These are phyloP conservation scores for Nasua narica DNA, from an alignment of 2,797 vertebrate genomes.

Conservation along the genomic window DNA sequence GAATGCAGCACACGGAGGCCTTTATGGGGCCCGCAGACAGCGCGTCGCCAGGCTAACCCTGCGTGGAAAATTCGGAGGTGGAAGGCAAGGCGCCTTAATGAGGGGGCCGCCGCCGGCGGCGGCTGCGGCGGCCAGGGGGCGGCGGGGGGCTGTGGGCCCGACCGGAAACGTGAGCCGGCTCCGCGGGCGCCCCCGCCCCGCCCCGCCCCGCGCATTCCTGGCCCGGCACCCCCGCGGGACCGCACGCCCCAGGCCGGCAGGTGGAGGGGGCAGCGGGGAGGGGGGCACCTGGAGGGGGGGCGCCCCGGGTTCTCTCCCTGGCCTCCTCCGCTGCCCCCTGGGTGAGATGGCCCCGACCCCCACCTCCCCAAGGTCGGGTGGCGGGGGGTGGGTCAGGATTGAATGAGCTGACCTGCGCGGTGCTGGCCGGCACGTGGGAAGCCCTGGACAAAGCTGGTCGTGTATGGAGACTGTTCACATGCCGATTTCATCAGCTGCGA, in stretches of 20 bases:
- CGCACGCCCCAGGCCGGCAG: background rate
- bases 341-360: background rate
- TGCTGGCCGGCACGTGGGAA: background rate
- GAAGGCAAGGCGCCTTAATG: constrained; percentile 84
- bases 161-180: constrained; percentile 82
- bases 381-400: no score
- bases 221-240: background rate
- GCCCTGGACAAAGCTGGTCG: background rate
- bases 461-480: accelerated
- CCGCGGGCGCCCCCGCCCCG: constrained; percentile 61
- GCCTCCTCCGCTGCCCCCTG: background rate
- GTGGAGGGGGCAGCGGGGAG: background rate
- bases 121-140: background rate
- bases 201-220: background rate
- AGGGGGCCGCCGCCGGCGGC: constrained; percentile 62
- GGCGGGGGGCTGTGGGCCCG: constrained; percentile 68
- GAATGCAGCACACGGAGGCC: constrained; percentile 74
- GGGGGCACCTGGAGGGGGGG: background rate
- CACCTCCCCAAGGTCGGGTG: no score
- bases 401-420: background rate
- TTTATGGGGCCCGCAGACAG: constrained; percentile 84
- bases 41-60: constrained; percentile 86
- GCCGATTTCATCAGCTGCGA: background rate
- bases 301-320: background rate
- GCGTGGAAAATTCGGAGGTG: constrained; percentile 88